phyloP scores from a whole-genome alignment of 2,113 vertebrate species.

The Sinocyclocheilus anophthalmus region DNA sequence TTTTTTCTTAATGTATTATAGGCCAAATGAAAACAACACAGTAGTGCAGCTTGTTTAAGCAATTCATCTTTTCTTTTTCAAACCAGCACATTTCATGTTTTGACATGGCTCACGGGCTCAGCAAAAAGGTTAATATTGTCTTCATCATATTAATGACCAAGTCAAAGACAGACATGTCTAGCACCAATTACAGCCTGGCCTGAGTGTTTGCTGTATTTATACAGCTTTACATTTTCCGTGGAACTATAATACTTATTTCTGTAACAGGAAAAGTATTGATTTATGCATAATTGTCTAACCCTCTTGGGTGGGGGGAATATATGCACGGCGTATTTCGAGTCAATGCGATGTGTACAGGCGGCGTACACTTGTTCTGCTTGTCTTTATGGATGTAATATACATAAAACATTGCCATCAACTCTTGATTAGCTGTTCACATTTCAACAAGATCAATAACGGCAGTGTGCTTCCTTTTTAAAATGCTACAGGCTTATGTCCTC shows the following conservation, averaged over 20 bases:
- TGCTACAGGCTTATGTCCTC: slow-evolving; percentile 55
- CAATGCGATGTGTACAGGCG: slow-evolving; percentile 80
- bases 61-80: neutral
- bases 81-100: slow-evolving; percentile 39
- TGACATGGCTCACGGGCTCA: slow-evolving; percentile 69
- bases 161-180: slow-evolving; percentile 71
- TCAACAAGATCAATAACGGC: slow-evolving; percentile 72
- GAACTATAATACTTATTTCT: slow-evolving; percentile 83
- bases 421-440: slow-evolving; percentile 78
- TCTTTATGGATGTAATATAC: slow-evolving; percentile 81
- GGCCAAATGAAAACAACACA: neutral
- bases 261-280: slow-evolving; percentile 87
- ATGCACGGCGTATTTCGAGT: slow-evolving; percentile 87
- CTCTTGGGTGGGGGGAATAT: slow-evolving; percentile 83
- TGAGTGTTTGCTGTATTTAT: slow-evolving; percentile 69
- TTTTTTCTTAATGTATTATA: neutral
- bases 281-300: slow-evolving; percentile 92
- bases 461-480: slow-evolving; percentile 51
- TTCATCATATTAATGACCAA: slow-evolving; percentile 74
- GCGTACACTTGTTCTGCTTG: slow-evolving; percentile 72
- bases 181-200: slow-evolving; percentile 58
- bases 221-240: slow-evolving; percentile 78
- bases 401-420: slow-evolving; percentile 81
- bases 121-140: slow-evolving; percentile 75
- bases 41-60: neutral